Conservation (phyloP, 2,888 invertebrate genomes). For the Myathropa florea region DNA sequence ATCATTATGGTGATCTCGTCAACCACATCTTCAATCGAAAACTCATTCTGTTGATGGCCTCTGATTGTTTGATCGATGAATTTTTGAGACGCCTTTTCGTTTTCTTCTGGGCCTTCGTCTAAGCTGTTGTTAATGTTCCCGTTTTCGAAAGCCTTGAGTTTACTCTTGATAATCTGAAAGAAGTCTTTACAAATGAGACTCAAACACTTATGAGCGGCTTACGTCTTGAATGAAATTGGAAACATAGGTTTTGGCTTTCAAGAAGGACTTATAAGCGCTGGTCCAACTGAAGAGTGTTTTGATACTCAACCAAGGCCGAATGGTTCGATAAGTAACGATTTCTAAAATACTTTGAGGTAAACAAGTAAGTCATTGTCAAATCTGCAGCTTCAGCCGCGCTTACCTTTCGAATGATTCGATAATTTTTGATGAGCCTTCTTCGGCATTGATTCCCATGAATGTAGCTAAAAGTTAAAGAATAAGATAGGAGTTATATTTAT, state of each 20-base stretch:
- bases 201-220: neutral
- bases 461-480: neutral
- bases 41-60: conserved; percentile 52
- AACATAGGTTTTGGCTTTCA: neutral
- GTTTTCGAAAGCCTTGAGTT: neutral
- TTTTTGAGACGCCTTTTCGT: conserved; percentile 55
- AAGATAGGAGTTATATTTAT: too few species aligned
- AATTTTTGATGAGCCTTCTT: neutral
- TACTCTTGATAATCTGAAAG: conserved; percentile 12
- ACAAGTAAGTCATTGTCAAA: neutral
- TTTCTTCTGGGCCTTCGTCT: neutral
- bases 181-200: neutral
- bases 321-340: neutral
- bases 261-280: neutral
- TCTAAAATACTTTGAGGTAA: neutral
- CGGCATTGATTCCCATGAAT: neutral
- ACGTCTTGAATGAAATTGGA: neutral
- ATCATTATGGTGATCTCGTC: conserved; percentile 67
- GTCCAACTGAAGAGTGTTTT: neutral
- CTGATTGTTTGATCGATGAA: conserved; percentile 71
- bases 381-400: neutral
- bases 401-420: neutral
- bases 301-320: neutral
- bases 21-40: conserved; percentile 64
- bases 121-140: too few species aligned